Evolutionary conservation across 2,113 vertebrate genomes (phyloP), one percentile per base, ranked within the genome.

Genomic region (Austrofundulus limnaeus): DNA sequence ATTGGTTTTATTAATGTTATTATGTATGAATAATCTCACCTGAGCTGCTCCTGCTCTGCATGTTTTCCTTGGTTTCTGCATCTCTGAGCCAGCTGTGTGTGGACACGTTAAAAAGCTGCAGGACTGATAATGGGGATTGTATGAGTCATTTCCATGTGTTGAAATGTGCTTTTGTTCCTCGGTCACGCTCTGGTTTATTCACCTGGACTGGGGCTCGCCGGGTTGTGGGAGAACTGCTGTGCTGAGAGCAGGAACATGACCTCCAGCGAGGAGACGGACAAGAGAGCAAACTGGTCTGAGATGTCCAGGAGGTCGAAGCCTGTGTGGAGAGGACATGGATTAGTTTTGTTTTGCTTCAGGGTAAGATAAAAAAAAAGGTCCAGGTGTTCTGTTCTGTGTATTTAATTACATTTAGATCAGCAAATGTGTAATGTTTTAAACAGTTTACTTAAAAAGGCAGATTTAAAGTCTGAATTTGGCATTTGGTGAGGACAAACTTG

Each of bases 261-360:
- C 84, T 98, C 96, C 66, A 94, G 90, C 13, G 94, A 94, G n/a
- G 94, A 96, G 47, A 90, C 91, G 28, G 92, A 95, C 66, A 95
- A 73, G 50, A 98, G 90, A 1, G 93, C 92, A 11, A 83, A 90
- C 87, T 98, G 95, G 68, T 99, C 96, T 52, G 93, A 92, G 51
- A 68, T 91, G 51, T 94, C 92, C 89, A 98, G 85, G 63, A 93
- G 93, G 70, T 95, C 92, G 88, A 98, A 98, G 34, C 96, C 95
- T 98, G 86, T 2, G 49, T 15, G 47, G n/a, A 45, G 11, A 56
- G 52, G 21, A 48, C 10, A n/a, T n/a, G 43, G 17, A 24, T 24
- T 47, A 41, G 12, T 61, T 52, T 51, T 39, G 34, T 23, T 15
- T 12, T 37, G 34, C 5, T 37, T 7, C 13, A 16, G 2, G 31